phyloP scores from a whole-genome alignment of 2,888 invertebrate genomes.

The Diadromus collaris region DNA sequence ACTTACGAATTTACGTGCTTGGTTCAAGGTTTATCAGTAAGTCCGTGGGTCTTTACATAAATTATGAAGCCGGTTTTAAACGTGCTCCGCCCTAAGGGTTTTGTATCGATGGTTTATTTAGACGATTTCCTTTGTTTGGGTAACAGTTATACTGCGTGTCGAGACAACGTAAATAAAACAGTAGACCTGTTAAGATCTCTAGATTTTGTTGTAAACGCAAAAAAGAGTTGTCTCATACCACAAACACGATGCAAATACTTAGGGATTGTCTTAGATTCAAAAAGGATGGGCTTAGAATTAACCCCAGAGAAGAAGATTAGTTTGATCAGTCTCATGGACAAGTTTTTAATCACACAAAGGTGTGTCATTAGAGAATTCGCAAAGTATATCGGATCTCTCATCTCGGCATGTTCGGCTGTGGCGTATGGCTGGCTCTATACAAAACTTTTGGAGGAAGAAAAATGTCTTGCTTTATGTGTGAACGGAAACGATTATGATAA shows the following conservation, averaged over 20 bases:
- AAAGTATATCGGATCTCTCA: slow-evolving; percentile 35
- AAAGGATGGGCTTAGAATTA: slow-evolving; percentile 32
- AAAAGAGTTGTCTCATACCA: slow-evolving; percentile 40
- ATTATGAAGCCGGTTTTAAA: slow-evolving; percentile 43
- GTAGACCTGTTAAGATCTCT: slow-evolving; percentile 13
- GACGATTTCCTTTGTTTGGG: slow-evolving; percentile 40
- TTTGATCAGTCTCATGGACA: slow-evolving; percentile 12
- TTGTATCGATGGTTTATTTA: slow-evolving; percentile 34
- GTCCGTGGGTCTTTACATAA: slow-evolving; percentile 38
- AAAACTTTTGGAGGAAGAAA: slow-evolving; percentile 59
- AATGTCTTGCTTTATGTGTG: slow-evolving; percentile 39
- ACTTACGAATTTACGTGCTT: slow-evolving; percentile 30
- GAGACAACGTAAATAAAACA: slow-evolving; percentile 2
- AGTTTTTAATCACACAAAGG: not conserved
- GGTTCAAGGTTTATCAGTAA: slow-evolving; percentile 5
- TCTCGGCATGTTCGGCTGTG: slow-evolving; percentile 59
- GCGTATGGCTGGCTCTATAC: slow-evolving; percentile 60
- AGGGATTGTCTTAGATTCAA: slow-evolving; percentile 32
- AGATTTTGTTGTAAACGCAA: slow-evolving; percentile 33
- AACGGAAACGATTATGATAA: slow-evolving; percentile 42
- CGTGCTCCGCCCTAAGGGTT: slow-evolving; percentile 18
- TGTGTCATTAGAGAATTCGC: slow-evolving; percentile 34
- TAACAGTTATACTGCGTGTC: slow-evolving; percentile 11
- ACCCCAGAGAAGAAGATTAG: slow-evolving; percentile 20
- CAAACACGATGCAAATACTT: slow-evolving; percentile 41